Evolutionary conservation across 1,140 invertebrate genomes (phyloP), one percentile per base, ranked within the genome.

Genomic region (Drosophila orena): DNA sequence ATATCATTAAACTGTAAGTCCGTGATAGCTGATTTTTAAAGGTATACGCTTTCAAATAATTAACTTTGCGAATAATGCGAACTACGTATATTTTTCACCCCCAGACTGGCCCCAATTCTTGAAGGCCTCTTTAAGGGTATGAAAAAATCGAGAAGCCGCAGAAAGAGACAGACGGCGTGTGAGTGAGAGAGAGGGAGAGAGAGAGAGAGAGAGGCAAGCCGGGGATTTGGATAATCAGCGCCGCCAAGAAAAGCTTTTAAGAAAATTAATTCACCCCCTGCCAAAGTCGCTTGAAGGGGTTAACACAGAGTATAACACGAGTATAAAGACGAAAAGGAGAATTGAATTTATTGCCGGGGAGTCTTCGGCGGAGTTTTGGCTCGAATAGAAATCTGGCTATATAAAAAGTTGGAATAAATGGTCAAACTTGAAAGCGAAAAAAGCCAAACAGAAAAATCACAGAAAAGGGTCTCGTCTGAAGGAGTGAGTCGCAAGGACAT

Each of bases 201-300:
- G 17, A 17, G 17, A 17, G 17, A 17, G 17, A 17, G 17, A 17
- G 43, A n/a, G n/a, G 15, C 44, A 57, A 24, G 17, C 42, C 37
- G 40, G 72, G 70, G 47, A 54, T 55, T 73, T 38, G 77, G 84
- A 89, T 89, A 89, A 89, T 89, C 84, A 89, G 79, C 84, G 61
- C 76, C 72, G 79, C 79, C 84, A 89, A 89, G 84, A 83, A 89
- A 89, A 77, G 84, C 84, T 89, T 89, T 89, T 89, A 89, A 89
- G 84, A 89, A 89, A 89, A 89, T 89, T 89, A 89, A 89, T 89
- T 89, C 79, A 55, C 68, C 79, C 81, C 81, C 73, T 27, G 57
- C 65, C 42, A 27, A 4, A 30, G 22, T 42, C 35, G 10, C 34
- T 17, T 35, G 64, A 88, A 88, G 78, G 81, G 81, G 78, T 86